Evolutionary conservation across 2,888 invertebrate genomes (phyloP).

Genomic region (Rhyacophila evoluta): DNA sequence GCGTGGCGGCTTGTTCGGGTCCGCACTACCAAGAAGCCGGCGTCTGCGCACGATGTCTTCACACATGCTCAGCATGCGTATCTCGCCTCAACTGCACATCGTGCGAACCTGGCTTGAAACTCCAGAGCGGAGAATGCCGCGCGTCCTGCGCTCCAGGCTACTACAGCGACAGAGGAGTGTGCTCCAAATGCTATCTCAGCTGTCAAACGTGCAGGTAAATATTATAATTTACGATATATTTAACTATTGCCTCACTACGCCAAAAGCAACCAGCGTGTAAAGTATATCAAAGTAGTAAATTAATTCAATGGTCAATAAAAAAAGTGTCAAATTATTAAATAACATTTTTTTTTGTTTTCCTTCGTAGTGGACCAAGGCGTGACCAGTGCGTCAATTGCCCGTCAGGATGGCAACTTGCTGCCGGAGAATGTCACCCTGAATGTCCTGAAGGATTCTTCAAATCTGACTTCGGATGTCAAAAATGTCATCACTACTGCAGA

Average conservation of each 20-base stretch:
- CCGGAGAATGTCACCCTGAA: conserved; percentile 86
- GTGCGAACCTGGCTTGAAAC: conserved; percentile 80
- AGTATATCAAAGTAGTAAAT: no score
- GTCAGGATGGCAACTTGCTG: conserved; percentile 82
- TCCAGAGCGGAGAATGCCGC: conserved; percentile 87
- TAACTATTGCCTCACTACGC: background rate
- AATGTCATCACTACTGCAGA: conserved; percentile 90
- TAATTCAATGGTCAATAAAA: no score
- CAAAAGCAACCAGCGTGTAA: no score
- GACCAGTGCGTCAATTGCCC: conserved; percentile 90
- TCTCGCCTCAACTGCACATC: conserved; percentile 84
- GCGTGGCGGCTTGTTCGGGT: conserved; percentile 81
- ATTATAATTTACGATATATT: background rate
- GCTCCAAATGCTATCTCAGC: conserved; percentile 85
- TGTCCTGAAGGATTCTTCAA: conserved; percentile 91
- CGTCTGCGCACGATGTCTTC: conserved; percentile 80
- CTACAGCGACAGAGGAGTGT: conserved; percentile 87
- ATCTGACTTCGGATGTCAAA: conserved; percentile 84
- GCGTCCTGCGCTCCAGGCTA: conserved; percentile 85
- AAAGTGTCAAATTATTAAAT: no score
- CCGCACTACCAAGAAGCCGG: conserved; percentile 82
- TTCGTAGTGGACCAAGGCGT: conserved; percentile 81
- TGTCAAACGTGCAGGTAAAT: conserved; percentile 77
- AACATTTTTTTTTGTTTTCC: no score
- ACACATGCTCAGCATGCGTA: conserved; percentile 82